Conservation (phyloP, 2,888 invertebrate species). For the Drosophila subsilvestris region DNA sequence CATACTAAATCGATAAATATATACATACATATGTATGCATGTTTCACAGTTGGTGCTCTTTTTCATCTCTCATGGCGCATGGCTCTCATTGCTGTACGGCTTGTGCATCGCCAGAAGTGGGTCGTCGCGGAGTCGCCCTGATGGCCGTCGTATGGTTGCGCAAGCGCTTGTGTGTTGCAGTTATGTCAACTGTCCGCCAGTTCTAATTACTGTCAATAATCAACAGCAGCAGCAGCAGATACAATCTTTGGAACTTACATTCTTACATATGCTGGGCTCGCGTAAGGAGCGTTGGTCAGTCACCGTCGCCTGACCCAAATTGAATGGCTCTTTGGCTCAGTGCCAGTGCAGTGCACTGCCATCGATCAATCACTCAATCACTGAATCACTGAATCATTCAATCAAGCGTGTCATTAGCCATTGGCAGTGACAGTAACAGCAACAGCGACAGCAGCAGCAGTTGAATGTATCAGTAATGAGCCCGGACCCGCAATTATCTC, state of each 20-base stretch:
- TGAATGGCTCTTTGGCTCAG: slow-evolving; percentile 2
- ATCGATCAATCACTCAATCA: slow-evolving; percentile 20
- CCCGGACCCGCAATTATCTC: slow-evolving; percentile 11
- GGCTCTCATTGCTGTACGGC: neutral
- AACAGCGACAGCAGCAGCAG: too few species aligned
- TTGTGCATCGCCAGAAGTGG: slow-evolving; percentile 18
- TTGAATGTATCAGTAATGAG: slow-evolving; percentile 10
- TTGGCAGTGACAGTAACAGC: neutral
- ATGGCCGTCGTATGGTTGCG: slow-evolving; percentile 8
- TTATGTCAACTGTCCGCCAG: slow-evolving; percentile 36
- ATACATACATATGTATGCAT: too few species aligned
- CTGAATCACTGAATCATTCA: slow-evolving; percentile 20
- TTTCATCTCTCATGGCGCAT: neutral
- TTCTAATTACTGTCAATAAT: slow-evolving; percentile 25
- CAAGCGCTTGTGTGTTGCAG: slow-evolving; percentile 13
- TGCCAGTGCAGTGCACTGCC: neutral
- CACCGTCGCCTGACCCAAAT: slow-evolving; percentile 28
- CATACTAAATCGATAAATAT: too few species aligned
- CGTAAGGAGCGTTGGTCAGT: neutral
- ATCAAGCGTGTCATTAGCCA: slow-evolving; percentile 3
- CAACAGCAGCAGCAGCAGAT: neutral
- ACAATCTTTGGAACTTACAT: neutral
- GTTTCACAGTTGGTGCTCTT: too few species aligned
- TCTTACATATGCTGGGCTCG: neutral
- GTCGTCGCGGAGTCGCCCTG: neutral